Conservation (phyloP, 2,113 vertebrate species). For the Mixornis gularis region DNA sequence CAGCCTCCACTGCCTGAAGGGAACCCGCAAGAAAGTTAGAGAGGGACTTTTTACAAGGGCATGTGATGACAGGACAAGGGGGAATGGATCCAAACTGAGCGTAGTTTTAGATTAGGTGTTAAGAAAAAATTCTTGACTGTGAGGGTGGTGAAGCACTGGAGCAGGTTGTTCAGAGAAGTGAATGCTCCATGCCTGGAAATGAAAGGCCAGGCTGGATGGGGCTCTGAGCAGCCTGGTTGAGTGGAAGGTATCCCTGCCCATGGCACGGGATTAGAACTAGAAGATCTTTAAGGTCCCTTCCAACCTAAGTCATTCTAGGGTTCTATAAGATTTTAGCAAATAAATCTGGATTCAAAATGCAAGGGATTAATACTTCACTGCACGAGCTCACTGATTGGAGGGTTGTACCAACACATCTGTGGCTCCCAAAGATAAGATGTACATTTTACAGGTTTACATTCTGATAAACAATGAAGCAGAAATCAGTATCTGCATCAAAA, state of each 20-base stretch:
- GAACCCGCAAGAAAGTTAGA: not conserved
- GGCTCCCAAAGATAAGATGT: not conserved
- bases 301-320: not conserved
- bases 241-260: not conserved
- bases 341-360: not conserved
- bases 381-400: not conserved
- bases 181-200: not conserved
- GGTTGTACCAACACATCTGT: not conserved
- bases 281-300: not conserved
- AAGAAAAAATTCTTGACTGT: not conserved
- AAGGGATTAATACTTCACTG: not conserved
- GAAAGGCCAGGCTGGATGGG: not conserved
- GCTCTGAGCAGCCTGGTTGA: not conserved
- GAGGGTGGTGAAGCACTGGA: not conserved
- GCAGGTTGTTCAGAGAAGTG: not conserved
- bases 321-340: not conserved
- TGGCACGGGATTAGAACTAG: not conserved
- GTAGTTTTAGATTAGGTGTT: not conserved
- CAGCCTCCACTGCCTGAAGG: not conserved
- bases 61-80: not conserved
- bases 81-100: not conserved
- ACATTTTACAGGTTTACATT: rapidly evolving
- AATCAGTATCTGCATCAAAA: not conserved
- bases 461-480: not conserved
- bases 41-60: not conserved